Evolutionary conservation across 2,888 invertebrate genomes (phyloP).

Genomic region (Lasioglossum calceatum): DNA sequence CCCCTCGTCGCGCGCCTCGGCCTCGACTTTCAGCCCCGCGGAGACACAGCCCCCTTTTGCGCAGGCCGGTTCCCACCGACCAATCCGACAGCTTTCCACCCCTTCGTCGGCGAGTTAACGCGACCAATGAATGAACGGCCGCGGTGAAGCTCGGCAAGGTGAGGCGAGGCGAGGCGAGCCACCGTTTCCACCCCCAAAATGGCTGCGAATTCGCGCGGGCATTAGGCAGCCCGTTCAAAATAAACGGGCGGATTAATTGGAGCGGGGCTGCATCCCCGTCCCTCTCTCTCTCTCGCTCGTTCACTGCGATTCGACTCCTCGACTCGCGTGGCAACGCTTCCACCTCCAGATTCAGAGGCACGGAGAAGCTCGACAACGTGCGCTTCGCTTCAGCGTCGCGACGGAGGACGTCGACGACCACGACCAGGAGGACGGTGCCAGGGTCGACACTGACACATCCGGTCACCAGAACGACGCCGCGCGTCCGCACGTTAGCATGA

Average conservation of each 20-base stretch:
- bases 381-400: conserved; percentile 23
- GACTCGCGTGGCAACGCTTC: conserved; percentile 51
- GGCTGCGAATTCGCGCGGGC: conserved; percentile 82
- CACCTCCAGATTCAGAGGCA: conserved; percentile 34
- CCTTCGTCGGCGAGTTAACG: conserved; percentile 64
- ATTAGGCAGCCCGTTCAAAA: conserved; percentile 81
- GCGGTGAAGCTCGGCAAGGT: conserved; percentile 56
- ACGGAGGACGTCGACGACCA: conserved; percentile 25
- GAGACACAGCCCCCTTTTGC: conserved; percentile 67
- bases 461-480: conserved; percentile 74
- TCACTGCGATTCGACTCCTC: not conserved
- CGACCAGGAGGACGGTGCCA: conserved; percentile 34
- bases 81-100: conserved; percentile 67
- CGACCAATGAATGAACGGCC: conserved; percentile 66
- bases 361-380: conserved; percentile 37
- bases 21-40: conserved; percentile 1
- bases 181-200: conserved; percentile 82
- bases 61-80: conserved; percentile 61
- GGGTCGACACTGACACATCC: conserved; percentile 49
- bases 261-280: conserved; percentile 65
- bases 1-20: conserved; percentile 32
- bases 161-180: conserved; percentile 46
- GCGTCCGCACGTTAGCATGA: conserved; percentile 74
- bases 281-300: not conserved
- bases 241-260: conserved; percentile 84